A percentile compares a stretch with the other conserved stretches of the same genome.
Conservation (phyloP, 2,113 vertebrate species). For the Acrocephalus arundinaceus region DNA sequence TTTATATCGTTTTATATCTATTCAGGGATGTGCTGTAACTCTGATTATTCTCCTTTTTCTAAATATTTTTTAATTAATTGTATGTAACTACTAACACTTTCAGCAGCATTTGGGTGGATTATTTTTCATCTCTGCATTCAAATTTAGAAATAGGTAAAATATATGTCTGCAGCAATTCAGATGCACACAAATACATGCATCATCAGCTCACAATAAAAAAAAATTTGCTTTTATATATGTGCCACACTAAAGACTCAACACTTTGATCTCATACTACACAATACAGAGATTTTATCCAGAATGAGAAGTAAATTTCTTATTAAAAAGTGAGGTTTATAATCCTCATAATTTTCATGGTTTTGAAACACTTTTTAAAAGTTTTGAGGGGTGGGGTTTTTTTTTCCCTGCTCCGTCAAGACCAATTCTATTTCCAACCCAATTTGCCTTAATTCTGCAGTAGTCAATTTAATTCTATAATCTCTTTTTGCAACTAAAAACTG, state of each 20-base stretch:
- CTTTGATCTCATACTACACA: neutral
- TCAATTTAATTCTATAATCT: neutral
- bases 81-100: neutral
- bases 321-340: neutral
- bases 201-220: neutral
- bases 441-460: neutral
- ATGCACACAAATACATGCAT: neutral
- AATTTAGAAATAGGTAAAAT: slow-evolving; percentile 27
- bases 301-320: neutral
- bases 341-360: neutral
- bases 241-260: neutral
- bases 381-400: neutral
- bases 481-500: neutral
- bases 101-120: neutral
- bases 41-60: neutral
- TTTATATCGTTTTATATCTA: slow-evolving; percentile 22
- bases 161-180: neutral
- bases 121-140: slow-evolving; percentile 17
- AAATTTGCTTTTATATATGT: neutral
- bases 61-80: neutral
- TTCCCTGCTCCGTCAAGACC: fast-evolving
- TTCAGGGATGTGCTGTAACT: neutral
- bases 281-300: neutral
- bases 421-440: neutral
- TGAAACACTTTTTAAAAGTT: neutral